Evolutionary conservation across 2,888 invertebrate genomes (phyloP).

Genomic region (Pseudoips prasinana): DNA sequence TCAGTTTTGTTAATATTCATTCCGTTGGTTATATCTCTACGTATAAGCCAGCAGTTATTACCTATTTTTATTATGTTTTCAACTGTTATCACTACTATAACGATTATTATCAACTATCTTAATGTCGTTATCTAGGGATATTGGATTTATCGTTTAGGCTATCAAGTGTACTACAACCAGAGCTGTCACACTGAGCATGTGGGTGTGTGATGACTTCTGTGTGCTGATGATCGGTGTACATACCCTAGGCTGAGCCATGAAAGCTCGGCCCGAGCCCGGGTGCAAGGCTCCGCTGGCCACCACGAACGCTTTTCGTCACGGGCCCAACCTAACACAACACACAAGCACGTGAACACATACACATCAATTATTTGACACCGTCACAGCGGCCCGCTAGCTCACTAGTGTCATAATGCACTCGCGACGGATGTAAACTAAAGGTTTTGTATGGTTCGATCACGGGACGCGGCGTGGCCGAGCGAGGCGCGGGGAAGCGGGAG

Average conservation of each 20-base stretch:
- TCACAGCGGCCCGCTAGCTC: conserved; percentile 81
- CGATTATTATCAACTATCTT: conserved; percentile 38
- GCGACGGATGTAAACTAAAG: conserved; percentile 62
- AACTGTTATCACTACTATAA: conserved; percentile 35
- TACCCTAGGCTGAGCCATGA: conserved; percentile 96
- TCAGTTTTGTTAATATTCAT: conserved; percentile 25
- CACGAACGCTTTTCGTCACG: conserved; percentile 78
- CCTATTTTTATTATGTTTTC: conserved; percentile 28
- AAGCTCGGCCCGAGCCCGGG: conserved; percentile 88
- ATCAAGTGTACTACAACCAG: conserved; percentile 34
- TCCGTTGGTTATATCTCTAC: conserved; percentile 3
- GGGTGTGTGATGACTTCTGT: conserved; percentile 34
- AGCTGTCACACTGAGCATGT: conserved; percentile 22
- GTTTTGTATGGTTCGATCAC: conserved; percentile 59
- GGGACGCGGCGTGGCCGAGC: conserved; percentile 78
- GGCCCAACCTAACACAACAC: conserved; percentile 77
- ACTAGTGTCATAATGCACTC: conserved; percentile 81
- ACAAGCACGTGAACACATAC: conserved; percentile 78
- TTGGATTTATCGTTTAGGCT: conserved; percentile 36
- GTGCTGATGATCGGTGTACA: conserved; percentile 62
- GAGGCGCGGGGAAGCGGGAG: conserved; percentile 79
- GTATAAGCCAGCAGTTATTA: conserved; percentile 7
- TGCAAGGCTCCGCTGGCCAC: conserved; percentile 81
- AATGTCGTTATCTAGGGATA: conserved; percentile 38
- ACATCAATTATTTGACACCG: conserved; percentile 74